Evolutionary conservation across 2,113 vertebrate species (phyloP).

Genomic region (Myodes glareolus): DNA sequence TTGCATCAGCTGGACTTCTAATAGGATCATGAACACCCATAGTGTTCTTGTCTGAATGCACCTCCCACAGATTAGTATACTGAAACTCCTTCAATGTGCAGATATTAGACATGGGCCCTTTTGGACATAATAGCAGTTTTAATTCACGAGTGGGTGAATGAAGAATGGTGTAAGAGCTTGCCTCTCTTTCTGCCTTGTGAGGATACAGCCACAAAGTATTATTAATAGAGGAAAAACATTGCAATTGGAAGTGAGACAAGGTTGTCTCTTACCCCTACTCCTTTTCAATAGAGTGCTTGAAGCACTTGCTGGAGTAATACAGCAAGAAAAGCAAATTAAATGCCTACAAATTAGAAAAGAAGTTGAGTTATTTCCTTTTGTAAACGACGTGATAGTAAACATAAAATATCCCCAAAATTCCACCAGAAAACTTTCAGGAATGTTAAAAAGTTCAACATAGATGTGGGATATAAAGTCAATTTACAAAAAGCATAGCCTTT

Average conservation of each 20-base stretch:
- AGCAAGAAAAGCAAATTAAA: background rate
- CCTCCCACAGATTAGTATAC: background rate
- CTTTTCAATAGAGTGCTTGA: background rate
- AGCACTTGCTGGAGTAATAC: background rate
- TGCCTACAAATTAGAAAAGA: background rate
- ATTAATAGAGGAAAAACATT: background rate
- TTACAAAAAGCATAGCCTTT: background rate
- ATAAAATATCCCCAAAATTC: background rate
- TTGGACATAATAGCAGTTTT: background rate
- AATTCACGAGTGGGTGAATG: background rate
- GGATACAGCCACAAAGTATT: no score
- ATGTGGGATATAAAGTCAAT: background rate
- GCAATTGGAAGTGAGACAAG: background rate
- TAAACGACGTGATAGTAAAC: background rate
- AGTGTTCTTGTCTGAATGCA: background rate
- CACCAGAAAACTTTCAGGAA: background rate
- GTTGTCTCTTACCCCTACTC: background rate
- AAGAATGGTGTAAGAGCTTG: background rate
- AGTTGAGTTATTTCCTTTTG: background rate
- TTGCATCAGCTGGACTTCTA: background rate
- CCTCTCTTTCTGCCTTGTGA: background rate
- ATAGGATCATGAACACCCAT: background rate
- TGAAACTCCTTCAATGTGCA: background rate
- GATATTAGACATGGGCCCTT: background rate
- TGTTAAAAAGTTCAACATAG: background rate